A percentile compares a stretch with the other conserved stretches of the same genome.
Evolutionary conservation across 2,888 invertebrate genomes (phyloP).

Genomic region (Drosophila putrida): DNA sequence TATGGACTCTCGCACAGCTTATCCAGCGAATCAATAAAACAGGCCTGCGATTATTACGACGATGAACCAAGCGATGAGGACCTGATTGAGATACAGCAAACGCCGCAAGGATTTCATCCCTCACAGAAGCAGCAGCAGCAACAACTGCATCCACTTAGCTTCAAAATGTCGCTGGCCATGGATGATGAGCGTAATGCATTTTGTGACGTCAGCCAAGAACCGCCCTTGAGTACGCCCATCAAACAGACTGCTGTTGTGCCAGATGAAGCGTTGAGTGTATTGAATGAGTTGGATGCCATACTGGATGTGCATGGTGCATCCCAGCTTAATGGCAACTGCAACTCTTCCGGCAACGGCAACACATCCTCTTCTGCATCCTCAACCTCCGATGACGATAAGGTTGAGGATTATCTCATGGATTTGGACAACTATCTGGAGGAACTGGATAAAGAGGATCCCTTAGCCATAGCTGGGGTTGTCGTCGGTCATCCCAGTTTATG

Average conservation of each 20-base stretch:
- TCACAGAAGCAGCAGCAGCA: constrained; percentile 41
- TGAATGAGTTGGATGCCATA: constrained; percentile 83
- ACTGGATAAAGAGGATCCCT: constrained; percentile 81
- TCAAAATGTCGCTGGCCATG: constrained; percentile 45
- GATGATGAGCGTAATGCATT: constrained; percentile 69
- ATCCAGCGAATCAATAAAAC: constrained; percentile 82
- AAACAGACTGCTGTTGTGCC: constrained; percentile 51
- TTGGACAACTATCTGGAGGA: constrained; percentile 86
- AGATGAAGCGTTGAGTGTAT: constrained; percentile 78
- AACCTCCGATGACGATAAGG: constrained; percentile 67
- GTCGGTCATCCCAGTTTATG: constrained; percentile 24
- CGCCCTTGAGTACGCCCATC: constrained; percentile 65
- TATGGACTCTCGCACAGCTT: constrained; percentile 81
- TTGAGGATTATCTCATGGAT: constrained; percentile 86
- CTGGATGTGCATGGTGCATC: constrained; percentile 77
- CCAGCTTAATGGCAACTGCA: constrained; percentile 56
- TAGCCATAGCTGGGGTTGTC: constrained; percentile 21
- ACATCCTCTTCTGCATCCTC: constrained; percentile 24
- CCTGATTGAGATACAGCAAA: constrained; percentile 73
- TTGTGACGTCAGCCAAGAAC: constrained; percentile 63
- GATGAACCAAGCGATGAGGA: constrained; percentile 82
- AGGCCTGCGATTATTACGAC: constrained; percentile 81
- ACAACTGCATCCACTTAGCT: constrained; percentile 49
- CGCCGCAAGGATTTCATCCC: constrained; percentile 70
- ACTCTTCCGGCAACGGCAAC: constrained; percentile 27